Percentiles rank a stretch among this genome's conserved stretches.
Evolutionary conservation across 64 coral and sea anemone species (phyloP).

Genomic region (Trachythela sp.): DNA sequence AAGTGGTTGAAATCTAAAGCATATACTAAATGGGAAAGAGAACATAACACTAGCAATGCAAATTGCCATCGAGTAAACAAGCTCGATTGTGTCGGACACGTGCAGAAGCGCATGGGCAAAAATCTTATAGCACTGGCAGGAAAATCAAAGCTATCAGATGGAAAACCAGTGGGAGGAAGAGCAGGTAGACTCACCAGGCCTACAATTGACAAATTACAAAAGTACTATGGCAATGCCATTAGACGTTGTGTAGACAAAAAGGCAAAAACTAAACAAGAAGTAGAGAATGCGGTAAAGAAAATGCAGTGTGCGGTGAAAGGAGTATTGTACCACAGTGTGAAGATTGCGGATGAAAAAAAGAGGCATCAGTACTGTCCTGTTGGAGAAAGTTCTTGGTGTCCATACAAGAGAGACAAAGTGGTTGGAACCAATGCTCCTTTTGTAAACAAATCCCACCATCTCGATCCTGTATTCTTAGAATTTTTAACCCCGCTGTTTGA

Average conservation of each 20-base stretch:
- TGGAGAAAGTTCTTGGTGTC: slow-evolving; percentile 31
- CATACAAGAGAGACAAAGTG: slow-evolving; percentile 37
- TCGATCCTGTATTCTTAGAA: background rate
- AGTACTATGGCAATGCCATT: no score
- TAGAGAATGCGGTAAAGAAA: no score
- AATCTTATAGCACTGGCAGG: slow-evolving; percentile 1
- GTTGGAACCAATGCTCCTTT: no score
- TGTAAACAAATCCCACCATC: no score
- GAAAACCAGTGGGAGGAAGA: slow-evolving; percentile 36
- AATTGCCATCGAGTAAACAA: no score
- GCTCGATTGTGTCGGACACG: no score
- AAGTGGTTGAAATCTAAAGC: slow-evolving; percentile 3
- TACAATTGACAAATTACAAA: slow-evolving; percentile 17
- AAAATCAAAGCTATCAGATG: slow-evolving; percentile 1
- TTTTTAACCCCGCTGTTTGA: slow-evolving; percentile 30
- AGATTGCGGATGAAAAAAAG: slow-evolving; percentile 38
- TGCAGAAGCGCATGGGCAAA: slow-evolving; percentile 50
- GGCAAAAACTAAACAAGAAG: no score
- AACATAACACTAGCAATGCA: slow-evolving; percentile 16
- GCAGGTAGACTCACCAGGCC: slow-evolving; percentile 10
- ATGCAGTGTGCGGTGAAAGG: no score
- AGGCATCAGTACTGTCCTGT: slow-evolving; percentile 36
- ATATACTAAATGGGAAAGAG: background rate
- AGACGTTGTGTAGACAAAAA: no score
- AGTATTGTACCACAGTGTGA: no score